Conservation (phyloP, 2,888 invertebrate species). For the Cheilosia impressa region DNA sequence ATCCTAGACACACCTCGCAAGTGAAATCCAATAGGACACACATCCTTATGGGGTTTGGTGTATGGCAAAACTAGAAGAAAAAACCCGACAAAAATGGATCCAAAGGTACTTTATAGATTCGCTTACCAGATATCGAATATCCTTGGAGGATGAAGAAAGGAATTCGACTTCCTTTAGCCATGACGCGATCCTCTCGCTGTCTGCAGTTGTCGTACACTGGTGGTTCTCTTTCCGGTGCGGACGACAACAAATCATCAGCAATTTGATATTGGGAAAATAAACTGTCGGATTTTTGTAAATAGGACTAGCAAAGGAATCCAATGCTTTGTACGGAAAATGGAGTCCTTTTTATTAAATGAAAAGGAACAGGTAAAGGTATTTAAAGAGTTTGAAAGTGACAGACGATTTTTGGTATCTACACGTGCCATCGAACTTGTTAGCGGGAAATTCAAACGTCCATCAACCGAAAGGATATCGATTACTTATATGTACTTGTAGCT, state of each 20-base stretch:
- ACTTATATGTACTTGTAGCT: too few species aligned
- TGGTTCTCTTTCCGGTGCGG: slow-evolving; percentile 18
- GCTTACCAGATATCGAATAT: slow-evolving; percentile 55
- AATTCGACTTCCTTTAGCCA: slow-evolving; percentile 46
- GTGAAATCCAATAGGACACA: slow-evolving; percentile 71
- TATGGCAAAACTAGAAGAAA: not conserved
- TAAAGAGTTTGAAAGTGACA: slow-evolving; percentile 11
- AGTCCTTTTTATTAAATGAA: not conserved
- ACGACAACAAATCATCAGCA: slow-evolving; percentile 65
- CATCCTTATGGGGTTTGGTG: slow-evolving; percentile 41
- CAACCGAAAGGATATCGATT: too few species aligned
- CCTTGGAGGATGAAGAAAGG: slow-evolving; percentile 44
- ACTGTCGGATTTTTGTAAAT: slow-evolving; percentile 33
- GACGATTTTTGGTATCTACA: slow-evolving; percentile 1
- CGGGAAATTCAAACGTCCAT: not conserved
- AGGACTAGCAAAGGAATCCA: not conserved
- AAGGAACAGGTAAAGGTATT: slow-evolving; percentile 6
- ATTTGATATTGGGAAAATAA: slow-evolving; percentile 65
- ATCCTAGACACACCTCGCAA: slow-evolving; percentile 67
- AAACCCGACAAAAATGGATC: slow-evolving; percentile 11
- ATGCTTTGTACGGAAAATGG: slow-evolving; percentile 21
- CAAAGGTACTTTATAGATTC: slow-evolving; percentile 58
- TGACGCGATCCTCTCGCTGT: slow-evolving; percentile 23
- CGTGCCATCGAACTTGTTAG: slow-evolving; percentile 14
- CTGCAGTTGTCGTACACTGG: slow-evolving; percentile 13